Evolutionary conservation across 2,888 invertebrate species (phyloP).

Genomic region (Bombylius major): DNA sequence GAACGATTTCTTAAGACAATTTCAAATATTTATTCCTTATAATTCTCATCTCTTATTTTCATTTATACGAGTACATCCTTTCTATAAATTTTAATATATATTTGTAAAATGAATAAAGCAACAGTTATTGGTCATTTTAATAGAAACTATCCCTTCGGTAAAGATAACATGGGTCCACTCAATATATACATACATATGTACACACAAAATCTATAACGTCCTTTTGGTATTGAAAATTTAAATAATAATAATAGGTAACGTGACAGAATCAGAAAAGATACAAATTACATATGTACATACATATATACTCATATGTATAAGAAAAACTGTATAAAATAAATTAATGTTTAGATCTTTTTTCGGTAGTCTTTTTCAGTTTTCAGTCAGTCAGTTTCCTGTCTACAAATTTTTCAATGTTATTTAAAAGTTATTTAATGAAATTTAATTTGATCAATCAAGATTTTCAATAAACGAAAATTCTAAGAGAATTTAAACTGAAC

Average conservation of each 20-base stretch:
- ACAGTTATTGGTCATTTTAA: constrained; percentile 9
- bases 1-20: constrained; percentile 1
- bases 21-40: background rate
- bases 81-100: background rate
- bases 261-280: background rate
- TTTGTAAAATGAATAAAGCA: background rate
- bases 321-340: no score
- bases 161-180: constrained; percentile 7
- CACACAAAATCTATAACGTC: background rate
- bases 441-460: no score
- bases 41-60: no score
- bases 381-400: no score
- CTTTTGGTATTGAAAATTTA: background rate
- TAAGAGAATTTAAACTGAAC: no score
- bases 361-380: no score
- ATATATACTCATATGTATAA: background rate
- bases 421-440: no score
- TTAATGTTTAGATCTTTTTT: no score
- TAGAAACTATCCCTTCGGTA: constrained; percentile 4
- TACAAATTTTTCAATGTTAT: no score
- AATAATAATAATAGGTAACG: constrained; percentile 4
- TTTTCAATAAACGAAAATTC: no score
- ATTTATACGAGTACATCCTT: background rate
- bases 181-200: background rate
- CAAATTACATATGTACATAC: background rate